These are phyloP conservation scores for Polydrusus pterygomalis DNA, from an alignment of 2,888 invertebrate species.

Conservation along the genomic window DNA sequence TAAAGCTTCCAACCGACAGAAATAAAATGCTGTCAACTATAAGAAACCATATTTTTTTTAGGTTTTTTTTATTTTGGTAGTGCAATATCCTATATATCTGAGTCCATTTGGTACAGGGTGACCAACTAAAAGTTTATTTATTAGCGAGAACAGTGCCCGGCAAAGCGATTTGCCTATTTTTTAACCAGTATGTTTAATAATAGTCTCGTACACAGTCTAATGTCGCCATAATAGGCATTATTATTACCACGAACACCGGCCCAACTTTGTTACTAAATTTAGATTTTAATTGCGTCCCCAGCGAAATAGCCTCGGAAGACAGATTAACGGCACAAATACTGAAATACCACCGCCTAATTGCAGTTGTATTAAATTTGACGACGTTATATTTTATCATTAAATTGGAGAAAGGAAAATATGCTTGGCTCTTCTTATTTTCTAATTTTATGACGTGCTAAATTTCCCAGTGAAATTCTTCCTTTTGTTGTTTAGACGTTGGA, in stretches of 20 bases:
- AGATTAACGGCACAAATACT: slow-evolving; percentile 42
- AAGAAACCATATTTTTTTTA: no score
- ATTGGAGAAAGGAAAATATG: slow-evolving; percentile 12
- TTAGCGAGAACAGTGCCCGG: no score
- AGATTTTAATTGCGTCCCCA: slow-evolving; percentile 43
- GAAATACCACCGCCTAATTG: slow-evolving; percentile 36
- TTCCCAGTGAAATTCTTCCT: not conserved
- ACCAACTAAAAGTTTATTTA: no score
- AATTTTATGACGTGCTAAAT: slow-evolving; percentile 12
- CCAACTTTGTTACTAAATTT: slow-evolving; percentile 45
- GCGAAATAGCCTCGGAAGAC: slow-evolving; percentile 35
- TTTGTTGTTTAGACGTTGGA: not conserved
- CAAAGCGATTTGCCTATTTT: no score
- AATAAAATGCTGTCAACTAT: no score
- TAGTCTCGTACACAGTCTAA: slow-evolving; percentile 28
- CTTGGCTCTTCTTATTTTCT: slow-evolving; percentile 1
- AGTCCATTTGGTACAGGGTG: no score
- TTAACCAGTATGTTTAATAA: slow-evolving; percentile 34
- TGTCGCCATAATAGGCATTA: slow-evolving; percentile 38
- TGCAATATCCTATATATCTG: no score
- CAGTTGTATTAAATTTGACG: slow-evolving; percentile 25
- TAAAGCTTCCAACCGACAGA: no score
- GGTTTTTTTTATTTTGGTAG: no score
- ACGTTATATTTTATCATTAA: slow-evolving; percentile 20
- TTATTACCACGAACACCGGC: slow-evolving; percentile 28